Evolutionary conservation across 2,888 invertebrate genomes (phyloP), one percentile per base, ranked within the genome.

Genomic region (Teinopalpus imperialis): DNA sequence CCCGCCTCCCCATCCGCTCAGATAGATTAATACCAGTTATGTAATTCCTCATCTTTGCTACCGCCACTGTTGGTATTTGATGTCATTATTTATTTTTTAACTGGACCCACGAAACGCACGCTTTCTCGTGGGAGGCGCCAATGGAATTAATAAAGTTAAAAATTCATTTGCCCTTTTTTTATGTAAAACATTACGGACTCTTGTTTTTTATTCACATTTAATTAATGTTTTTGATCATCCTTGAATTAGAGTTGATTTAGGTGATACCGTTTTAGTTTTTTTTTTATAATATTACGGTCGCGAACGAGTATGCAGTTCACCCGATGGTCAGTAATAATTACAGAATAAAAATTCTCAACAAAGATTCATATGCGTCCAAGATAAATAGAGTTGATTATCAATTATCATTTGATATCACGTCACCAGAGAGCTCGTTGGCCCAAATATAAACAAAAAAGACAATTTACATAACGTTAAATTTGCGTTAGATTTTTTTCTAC

Each of bases 41-140:
- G 45, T 55, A 50, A 51, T 57, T 56, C 56, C 59, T 61, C 49
- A 49, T 64, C 51, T 55, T 53, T 56, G 63, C 81, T 83, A 80
- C 83, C 53, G 81, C 63, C 66, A 73, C 74, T 66, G 78, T 66
- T 64, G 51, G 43, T 39, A 24, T 68, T 51, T 70, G 63, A 76
- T 63, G 61, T 68, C 69, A 70, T 80, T 79, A 80, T 78, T 79
- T 72, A 69, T 63, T 62, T 67, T 68, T 66, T 60, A 53, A 60
- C 12, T 12, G 24, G 24, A 18, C 32, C 8, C 18, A 5, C 8
- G 5, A 14, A 43, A 39, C 26, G 10, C 1, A 2, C 9, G 3
- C 12, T 18, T 27, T 8, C 24, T 6, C 1, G 21, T 27, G 32
- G 45, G 45, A 26, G 45, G 16, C 2, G 13, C 18, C 13, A 14